phyloP scores from a whole-genome alignment of 2,888 invertebrate species.

The Tipula helvola region DNA sequence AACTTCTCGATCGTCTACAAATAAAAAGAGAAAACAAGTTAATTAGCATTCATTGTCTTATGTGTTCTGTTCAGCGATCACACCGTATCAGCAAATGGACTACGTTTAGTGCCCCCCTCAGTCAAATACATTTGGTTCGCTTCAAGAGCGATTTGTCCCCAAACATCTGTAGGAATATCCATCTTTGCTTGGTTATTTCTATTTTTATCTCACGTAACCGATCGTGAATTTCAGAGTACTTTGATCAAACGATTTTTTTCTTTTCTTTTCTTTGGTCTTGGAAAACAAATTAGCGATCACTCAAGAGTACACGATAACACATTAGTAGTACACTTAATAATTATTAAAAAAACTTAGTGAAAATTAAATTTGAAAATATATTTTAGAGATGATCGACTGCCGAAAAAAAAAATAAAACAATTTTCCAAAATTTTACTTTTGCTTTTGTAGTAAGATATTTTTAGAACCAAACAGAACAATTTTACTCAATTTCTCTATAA shows the following conservation, averaged over 20 bases:
- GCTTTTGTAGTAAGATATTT: background rate
- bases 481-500: background rate
- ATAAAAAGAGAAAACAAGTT: background rate
- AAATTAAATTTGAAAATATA: background rate
- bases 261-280: background rate
- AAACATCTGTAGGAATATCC: conserved; percentile 67
- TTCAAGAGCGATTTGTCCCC: conserved; percentile 81
- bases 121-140: conserved; percentile 74
- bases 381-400: background rate
- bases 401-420: background rate
- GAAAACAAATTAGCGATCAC: background rate
- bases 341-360: background rate
- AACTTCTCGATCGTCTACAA: conserved; percentile 85
- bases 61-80: background rate
- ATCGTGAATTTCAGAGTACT: background rate
- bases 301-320: background rate
- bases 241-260: background rate
- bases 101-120: conserved; percentile 67
- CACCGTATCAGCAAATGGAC: conserved; percentile 80
- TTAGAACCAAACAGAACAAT: background rate
- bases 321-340: background rate
- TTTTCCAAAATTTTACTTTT: background rate
- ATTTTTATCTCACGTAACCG: background rate
- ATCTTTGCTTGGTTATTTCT: conserved; percentile 28
- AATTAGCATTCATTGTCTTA: background rate